Conservation (phyloP, 2,888 invertebrate genomes). For the Alloscopus bannaensis region DNA sequence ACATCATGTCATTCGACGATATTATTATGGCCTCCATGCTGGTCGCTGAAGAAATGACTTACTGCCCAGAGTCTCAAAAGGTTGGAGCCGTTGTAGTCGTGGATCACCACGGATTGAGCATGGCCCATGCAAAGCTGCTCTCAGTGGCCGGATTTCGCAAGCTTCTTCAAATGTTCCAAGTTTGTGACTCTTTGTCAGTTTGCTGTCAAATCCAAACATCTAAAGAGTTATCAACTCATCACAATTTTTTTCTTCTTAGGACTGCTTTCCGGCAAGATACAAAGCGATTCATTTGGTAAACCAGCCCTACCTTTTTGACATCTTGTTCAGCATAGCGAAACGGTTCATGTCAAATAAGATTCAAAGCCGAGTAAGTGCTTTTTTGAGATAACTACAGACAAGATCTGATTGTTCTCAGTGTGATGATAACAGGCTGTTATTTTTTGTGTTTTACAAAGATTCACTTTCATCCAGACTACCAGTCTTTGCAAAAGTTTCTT, state of each 20-base stretch:
- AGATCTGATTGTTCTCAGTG: neutral
- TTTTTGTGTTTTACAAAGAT: constrained; percentile 32
- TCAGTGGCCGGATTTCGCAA: constrained; percentile 41
- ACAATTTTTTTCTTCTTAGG: constrained; percentile 17
- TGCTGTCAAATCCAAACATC: neutral
- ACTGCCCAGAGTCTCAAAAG: constrained; percentile 46
- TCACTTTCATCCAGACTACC: constrained; percentile 47
- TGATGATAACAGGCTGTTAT: neutral
- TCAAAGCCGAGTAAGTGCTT: constrained; percentile 33
- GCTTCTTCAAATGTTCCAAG: constrained; percentile 46
- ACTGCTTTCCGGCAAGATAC: constrained; percentile 52
- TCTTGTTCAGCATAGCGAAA: constrained; percentile 45
- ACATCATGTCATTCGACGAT: constrained; percentile 36
- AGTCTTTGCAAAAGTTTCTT: constrained; percentile 24
- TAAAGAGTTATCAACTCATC: neutral
- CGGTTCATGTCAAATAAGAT: constrained; percentile 51
- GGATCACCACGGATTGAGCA: constrained; percentile 39
- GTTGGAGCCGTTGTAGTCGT: constrained; percentile 46
- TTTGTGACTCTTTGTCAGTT: constrained; percentile 4
- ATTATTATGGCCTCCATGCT: constrained; percentile 42
- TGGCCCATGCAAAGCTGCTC: constrained; percentile 44
- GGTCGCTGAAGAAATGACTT: constrained; percentile 56
- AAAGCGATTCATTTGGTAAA: constrained; percentile 57
- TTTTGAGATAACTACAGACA: too few relatives aligned
- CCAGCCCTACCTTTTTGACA: constrained; percentile 50